These are phyloP conservation scores for Drosophila subquinaria DNA, from an alignment of 2,888 invertebrate species.

Conservation along the genomic window DNA sequence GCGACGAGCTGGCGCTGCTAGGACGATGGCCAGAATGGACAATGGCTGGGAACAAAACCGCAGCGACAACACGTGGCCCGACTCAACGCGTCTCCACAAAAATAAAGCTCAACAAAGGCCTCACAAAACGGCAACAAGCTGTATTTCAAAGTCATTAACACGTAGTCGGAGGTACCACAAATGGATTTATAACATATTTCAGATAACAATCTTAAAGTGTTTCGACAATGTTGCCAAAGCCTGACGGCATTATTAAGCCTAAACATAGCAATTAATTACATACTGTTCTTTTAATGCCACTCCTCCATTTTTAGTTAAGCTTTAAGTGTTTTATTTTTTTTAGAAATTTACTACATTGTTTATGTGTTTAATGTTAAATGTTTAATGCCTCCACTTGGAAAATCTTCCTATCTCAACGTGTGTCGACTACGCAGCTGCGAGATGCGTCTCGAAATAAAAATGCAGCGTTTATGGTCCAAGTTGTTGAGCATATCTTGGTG, in stretches of 20 bases:
- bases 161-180: slow-evolving; percentile 13
- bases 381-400: slow-evolving; percentile 24
- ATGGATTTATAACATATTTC: not conserved
- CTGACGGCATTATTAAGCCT: slow-evolving; percentile 25
- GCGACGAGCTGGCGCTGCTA: slow-evolving; percentile 13
- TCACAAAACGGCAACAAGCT: slow-evolving; percentile 38
- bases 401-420: slow-evolving; percentile 18
- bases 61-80: slow-evolving; percentile 40
- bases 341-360: slow-evolving; percentile 32
- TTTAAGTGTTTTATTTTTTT: slow-evolving; percentile 22
- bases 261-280: slow-evolving; percentile 29
- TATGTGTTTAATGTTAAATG: slow-evolving; percentile 28
- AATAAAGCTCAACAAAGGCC: slow-evolving; percentile 8
- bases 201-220: slow-evolving; percentile 12
- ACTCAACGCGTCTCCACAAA: slow-evolving; percentile 18
- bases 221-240: not conserved
- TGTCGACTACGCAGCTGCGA: slow-evolving; percentile 29
- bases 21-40: slow-evolving; percentile 40
- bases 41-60: slow-evolving; percentile 15
- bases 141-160: slow-evolving; percentile 32
- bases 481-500: slow-evolving; percentile 52
- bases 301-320: not conserved
- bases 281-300: not conserved
- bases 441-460: slow-evolving; percentile 57
- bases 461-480: slow-evolving; percentile 69